A percentile compares a stretch with the other conserved stretches of the same genome.
phyloP scores from a whole-genome alignment of 2,113 vertebrate species.

The Pollachius pollachius region DNA sequence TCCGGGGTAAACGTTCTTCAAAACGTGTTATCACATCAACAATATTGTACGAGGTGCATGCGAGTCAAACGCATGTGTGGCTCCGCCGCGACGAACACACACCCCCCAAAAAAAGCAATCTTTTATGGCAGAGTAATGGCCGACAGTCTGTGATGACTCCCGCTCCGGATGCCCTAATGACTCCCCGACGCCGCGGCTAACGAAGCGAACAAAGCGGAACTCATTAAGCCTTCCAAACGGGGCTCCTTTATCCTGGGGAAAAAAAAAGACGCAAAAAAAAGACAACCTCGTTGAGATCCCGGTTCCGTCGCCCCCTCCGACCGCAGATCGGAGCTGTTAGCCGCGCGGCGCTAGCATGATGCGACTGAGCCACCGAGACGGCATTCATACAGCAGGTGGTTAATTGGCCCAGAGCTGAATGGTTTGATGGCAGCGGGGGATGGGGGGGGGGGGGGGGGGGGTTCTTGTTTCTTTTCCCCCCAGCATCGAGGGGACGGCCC shows the following conservation, averaged over 20 bases:
- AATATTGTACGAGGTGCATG: not conserved
- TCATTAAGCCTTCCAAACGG: constrained; percentile 34
- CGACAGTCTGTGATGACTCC: constrained; percentile 9
- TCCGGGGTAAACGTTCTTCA: not conserved
- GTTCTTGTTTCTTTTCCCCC: constrained; percentile 35
- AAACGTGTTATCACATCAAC: not conserved
- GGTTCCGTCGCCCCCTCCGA: constrained; percentile 42
- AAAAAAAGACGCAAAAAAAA: constrained; percentile 5
- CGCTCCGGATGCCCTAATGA: not conserved
- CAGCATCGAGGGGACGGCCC: constrained; percentile 40
- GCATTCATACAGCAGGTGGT: constrained; percentile 60
- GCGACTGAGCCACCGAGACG: constrained; percentile 45
- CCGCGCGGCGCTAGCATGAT: constrained; percentile 48
- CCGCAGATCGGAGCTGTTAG: constrained; percentile 48
- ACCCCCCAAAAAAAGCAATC: not conserved
- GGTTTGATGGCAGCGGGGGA: not conserved
- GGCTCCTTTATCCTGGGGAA: constrained; percentile 38
- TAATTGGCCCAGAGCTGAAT: constrained; percentile 62
- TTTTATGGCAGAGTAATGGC: not conserved
- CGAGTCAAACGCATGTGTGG: not conserved
- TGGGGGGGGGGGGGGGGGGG: constrained; percentile 11
- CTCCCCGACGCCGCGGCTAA: constrained; percentile 23
- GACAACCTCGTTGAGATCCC: too few relatives aligned
- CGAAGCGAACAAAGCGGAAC: constrained; percentile 20
- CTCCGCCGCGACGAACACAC: not conserved